Conservation (phyloP, 2,888 invertebrate species). For the Galeopsomyia nigrocyanea region DNA sequence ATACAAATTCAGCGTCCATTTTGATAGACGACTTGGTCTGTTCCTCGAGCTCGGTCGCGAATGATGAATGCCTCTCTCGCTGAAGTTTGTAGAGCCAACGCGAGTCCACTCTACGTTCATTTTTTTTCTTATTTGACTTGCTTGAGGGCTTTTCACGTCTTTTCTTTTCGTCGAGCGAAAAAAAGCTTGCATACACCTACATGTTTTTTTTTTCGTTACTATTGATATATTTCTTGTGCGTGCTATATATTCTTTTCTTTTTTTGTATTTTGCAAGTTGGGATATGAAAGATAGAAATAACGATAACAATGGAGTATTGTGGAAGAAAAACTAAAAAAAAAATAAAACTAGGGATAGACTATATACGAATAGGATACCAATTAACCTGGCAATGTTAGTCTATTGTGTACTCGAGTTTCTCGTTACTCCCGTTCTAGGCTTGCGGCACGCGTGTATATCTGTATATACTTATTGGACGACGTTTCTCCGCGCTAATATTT, state of each 20-base stretch:
- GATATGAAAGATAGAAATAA: background rate
- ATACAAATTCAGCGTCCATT: conserved; percentile 38
- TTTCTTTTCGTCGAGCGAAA: too few relatives aligned
- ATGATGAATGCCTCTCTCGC: conserved; percentile 33
- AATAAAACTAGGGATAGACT: conserved; percentile 8
- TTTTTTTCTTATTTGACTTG: too few relatives aligned
- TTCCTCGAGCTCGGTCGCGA: background rate
- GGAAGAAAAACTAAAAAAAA: conserved; percentile 5
- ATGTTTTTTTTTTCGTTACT: too few relatives aligned
- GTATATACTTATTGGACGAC: background rate
- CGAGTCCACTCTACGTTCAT: background rate
- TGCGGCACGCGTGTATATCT: too few relatives aligned
- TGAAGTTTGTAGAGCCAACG: conserved; percentile 24
- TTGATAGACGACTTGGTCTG: conserved; percentile 24
- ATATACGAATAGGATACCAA: conserved; percentile 45
- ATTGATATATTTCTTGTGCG: too few relatives aligned
- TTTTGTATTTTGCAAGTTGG: background rate
- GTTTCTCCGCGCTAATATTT: too few relatives aligned
- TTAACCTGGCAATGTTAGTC: conserved; percentile 50
- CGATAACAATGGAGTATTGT: background rate
- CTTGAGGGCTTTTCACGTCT: too few relatives aligned
- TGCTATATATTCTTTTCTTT: background rate
- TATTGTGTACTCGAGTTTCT: conserved; percentile 50
- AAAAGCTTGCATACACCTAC: too few relatives aligned
- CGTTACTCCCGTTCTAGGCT: conserved; percentile 27